Percentiles rank a stretch among this genome's conserved stretches.
These are phyloP conservation scores for Sesamia nonagrioides DNA, from an alignment of 1,140 invertebrate genomes.

Conservation along the genomic window DNA sequence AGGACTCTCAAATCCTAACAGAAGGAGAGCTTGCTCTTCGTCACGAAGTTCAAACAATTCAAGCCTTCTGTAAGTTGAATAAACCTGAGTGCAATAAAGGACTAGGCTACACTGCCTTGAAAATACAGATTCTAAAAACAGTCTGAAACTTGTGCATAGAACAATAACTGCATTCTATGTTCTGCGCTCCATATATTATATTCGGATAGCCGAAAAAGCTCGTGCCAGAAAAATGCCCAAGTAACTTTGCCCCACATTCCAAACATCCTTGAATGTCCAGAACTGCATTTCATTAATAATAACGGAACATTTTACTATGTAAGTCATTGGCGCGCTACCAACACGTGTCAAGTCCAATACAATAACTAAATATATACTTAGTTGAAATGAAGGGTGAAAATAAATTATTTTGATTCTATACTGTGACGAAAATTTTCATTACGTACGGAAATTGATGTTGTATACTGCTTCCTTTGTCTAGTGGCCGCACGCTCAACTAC, in stretches of 20 bases:
- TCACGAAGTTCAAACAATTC: no score
- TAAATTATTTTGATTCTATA: neutral
- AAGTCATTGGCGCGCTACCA: slow-evolving; percentile 12
- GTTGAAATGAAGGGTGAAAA: neutral
- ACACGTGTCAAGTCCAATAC: slow-evolving; percentile 25
- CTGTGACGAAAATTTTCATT: no score
- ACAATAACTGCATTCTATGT: no score
- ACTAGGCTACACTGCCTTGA: no score
- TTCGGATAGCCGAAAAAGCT: neutral
- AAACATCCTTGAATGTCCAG: neutral
- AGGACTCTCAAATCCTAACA: no score
- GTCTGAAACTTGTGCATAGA: no score
- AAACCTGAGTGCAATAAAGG: no score
- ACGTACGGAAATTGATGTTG: neutral
- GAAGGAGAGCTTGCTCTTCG: no score
- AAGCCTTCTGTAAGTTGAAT: no score
- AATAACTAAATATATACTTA: slow-evolving; percentile 12
- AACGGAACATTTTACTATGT: slow-evolving; percentile 2
- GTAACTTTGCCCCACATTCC: neutral
- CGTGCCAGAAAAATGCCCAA: neutral
- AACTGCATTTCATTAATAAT: slow-evolving; percentile 1
- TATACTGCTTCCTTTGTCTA: neutral
- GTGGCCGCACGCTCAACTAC: no score
- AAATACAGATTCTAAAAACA: no score
- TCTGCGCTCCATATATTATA: neutral